Conservation (phyloP, 2,113 vertebrate genomes). For the Felis chaus region DNA sequence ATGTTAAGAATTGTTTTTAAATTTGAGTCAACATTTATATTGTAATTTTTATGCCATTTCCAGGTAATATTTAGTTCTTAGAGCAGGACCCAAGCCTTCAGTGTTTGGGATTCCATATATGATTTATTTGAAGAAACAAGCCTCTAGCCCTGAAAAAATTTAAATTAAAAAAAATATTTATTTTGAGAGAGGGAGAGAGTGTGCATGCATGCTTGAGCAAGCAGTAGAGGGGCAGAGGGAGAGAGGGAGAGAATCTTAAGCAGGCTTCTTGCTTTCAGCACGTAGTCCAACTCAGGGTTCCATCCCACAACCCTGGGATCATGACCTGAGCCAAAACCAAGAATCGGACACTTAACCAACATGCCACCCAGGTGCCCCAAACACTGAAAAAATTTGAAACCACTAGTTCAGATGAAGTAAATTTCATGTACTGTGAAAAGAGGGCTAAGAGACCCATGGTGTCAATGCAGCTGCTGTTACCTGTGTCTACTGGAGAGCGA, state of each 20-base stretch:
- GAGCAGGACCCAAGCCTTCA: not conserved
- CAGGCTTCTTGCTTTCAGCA: no score
- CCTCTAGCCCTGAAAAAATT: not conserved
- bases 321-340: no score
- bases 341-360: no score
- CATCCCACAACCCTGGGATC: no score
- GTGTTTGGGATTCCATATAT: not conserved
- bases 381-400: not conserved
- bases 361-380: no score
- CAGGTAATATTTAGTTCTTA: not conserved
- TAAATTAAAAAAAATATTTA: not conserved
- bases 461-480: not conserved
- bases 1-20: not conserved
- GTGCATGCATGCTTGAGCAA: no score
- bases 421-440: not conserved
- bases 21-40: constrained; percentile 7
- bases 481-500: not conserved
- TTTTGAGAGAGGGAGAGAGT: no score
- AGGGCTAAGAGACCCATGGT: not conserved
- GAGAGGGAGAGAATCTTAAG: no score
- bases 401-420: not conserved
- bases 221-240: no score
- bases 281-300: no score
- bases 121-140: not conserved
- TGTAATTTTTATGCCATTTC: constrained; percentile 1